phyloP scores from a whole-genome alignment of 2,888 invertebrate genomes.

The Aleiodes leptofemur region DNA sequence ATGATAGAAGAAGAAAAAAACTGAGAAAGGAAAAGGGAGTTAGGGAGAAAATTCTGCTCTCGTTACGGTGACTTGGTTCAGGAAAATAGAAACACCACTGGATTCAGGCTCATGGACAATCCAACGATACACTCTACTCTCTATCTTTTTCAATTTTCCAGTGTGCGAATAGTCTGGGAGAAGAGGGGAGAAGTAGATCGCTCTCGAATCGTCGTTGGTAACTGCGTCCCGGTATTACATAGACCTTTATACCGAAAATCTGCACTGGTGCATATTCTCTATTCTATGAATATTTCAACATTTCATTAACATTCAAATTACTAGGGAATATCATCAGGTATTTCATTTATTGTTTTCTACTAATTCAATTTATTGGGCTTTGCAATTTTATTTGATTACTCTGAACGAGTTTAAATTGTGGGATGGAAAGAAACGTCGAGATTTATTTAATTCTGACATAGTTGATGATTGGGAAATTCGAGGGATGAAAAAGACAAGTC shows the following conservation, averaged over 20 bases:
- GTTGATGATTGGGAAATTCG: too few relatives aligned
- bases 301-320: neutral
- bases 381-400: too few relatives aligned
- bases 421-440: too few relatives aligned
- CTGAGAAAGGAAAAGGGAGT: neutral
- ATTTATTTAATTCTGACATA: too few relatives aligned
- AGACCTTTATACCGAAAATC: slow-evolving; percentile 3
- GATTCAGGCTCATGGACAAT: slow-evolving; percentile 16
- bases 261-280: neutral
- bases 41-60: slow-evolving; percentile 4
- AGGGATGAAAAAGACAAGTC: too few relatives aligned
- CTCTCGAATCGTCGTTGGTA: slow-evolving; percentile 12
- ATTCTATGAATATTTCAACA: slow-evolving; percentile 24
- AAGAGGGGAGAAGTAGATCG: neutral
- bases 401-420: too few relatives aligned
- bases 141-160: slow-evolving; percentile 30
- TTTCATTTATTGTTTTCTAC: too few relatives aligned
- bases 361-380: too few relatives aligned
- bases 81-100: slow-evolving; percentile 6
- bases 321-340: too few relatives aligned
- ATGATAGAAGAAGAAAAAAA: neutral
- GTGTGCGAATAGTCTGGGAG: neutral
- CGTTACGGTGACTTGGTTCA: slow-evolving; percentile 19
- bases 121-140: slow-evolving; percentile 13
- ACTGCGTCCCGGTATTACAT: slow-evolving; percentile 14